Evolutionary conservation across 2,888 invertebrate genomes (phyloP).

Genomic region (Sphaerophoria rueppellii): DNA sequence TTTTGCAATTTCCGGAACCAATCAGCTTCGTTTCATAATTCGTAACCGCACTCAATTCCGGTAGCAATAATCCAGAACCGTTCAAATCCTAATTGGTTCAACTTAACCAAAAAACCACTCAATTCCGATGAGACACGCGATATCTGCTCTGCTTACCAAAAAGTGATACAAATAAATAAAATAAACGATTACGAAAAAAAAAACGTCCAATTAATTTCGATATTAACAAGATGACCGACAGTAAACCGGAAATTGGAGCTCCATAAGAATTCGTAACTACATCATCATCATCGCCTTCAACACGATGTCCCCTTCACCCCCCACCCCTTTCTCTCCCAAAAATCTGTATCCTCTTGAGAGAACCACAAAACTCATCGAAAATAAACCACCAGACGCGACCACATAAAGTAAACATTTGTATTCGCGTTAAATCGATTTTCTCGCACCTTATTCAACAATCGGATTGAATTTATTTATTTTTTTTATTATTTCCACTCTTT

Average conservation of each 20-base stretch:
- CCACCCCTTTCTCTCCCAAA: not conserved
- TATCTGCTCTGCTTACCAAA: not conserved
- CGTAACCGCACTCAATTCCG: slow-evolving; percentile 31
- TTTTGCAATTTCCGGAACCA: not conserved
- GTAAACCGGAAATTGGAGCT: slow-evolving; percentile 65
- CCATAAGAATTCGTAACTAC: slow-evolving; percentile 60
- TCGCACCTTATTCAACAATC: slow-evolving; percentile 60
- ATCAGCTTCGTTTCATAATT: slow-evolving; percentile 6
- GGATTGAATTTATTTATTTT: slow-evolving; percentile 21
- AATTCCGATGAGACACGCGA: slow-evolving; percentile 35
- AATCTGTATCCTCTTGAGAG: not conserved
- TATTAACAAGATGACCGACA: slow-evolving; percentile 61
- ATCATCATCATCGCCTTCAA: slow-evolving; percentile 40
- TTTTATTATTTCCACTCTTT: slow-evolving; percentile 5
- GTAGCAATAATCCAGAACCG: slow-evolving; percentile 43
- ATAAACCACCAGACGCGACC: slow-evolving; percentile 54
- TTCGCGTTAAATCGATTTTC: slow-evolving; percentile 71
- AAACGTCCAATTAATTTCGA: slow-evolving; percentile 61
- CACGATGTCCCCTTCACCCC: slow-evolving; percentile 9
- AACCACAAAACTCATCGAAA: slow-evolving; percentile 24
- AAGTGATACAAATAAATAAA: not conserved
- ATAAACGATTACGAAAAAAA: slow-evolving; percentile 5
- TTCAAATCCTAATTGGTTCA: slow-evolving; percentile 52
- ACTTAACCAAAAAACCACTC: slow-evolving; percentile 50
- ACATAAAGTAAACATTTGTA: slow-evolving; percentile 68